Evolutionary conservation across 2,888 invertebrate genomes (phyloP).

Genomic region (Archaeoteleia sp.): DNA sequence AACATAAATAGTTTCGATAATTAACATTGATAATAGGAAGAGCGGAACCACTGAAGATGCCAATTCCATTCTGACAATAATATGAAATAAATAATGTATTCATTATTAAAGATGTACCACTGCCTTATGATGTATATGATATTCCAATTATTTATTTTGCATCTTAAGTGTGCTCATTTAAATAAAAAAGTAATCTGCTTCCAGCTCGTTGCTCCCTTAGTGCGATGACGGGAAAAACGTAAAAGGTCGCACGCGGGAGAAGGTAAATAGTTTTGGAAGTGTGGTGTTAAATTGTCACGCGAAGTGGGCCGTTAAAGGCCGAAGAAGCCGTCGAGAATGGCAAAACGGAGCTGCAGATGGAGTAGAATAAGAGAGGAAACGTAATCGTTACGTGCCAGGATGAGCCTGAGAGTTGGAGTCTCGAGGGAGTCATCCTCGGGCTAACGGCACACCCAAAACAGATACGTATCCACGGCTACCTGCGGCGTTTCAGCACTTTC

Average conservation of each 20-base stretch:
- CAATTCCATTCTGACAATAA: no score
- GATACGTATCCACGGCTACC: conserved; percentile 61
- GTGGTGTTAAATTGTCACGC: conserved; percentile 58
- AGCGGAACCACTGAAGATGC: no score
- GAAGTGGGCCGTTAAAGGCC: conserved; percentile 62
- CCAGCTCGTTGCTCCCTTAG: conserved; percentile 13
- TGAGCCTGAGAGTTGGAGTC: conserved; percentile 70
- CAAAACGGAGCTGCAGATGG: conserved; percentile 57
- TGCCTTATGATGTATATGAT: not conserved
- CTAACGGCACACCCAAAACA: conserved; percentile 68
- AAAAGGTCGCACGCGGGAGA: conserved; percentile 38
- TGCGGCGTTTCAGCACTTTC: conserved; percentile 58
- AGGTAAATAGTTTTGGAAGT: conserved; percentile 51
- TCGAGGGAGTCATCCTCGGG: conserved; percentile 66
- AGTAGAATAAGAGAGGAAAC: conserved; percentile 59
- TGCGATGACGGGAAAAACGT: conserved; percentile 6
- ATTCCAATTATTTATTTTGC: not conserved
- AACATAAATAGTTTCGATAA: no score
- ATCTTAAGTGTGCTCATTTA: conserved; percentile 13
- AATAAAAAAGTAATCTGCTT: conserved; percentile 22
- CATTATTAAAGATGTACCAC: no score
- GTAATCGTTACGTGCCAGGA: conserved; percentile 68
- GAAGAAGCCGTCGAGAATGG: conserved; percentile 55
- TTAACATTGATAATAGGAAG: no score
- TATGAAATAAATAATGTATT: no score